Conservation (phyloP, 2,113 vertebrate genomes). For the Pelmatolapia mariae region DNA sequence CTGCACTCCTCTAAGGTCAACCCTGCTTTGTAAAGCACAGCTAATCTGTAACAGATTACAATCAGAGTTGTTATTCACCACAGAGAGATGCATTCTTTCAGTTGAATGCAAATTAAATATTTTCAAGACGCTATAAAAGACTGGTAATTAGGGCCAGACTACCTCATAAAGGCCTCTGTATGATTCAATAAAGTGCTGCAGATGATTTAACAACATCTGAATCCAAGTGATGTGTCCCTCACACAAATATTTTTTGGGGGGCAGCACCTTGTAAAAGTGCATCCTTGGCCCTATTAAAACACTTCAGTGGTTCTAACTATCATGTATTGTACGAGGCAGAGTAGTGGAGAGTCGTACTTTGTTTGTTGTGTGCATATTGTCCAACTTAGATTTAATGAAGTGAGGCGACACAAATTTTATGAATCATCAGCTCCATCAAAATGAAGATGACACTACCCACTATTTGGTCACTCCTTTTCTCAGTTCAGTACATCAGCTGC, state of each 20-base stretch:
- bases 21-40: background rate
- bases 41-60: background rate
- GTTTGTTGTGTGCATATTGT: background rate
- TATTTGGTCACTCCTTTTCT: slow-evolving; percentile 25
- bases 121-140: background rate
- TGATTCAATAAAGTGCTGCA: background rate
- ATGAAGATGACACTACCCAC: background rate
- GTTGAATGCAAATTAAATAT: background rate
- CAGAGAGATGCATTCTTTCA: background rate
- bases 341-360: background rate
- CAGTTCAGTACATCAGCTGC: background rate
- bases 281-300: background rate
- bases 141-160: background rate
- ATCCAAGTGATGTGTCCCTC: background rate
- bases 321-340: background rate
- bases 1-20: background rate
- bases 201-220: background rate
- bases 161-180: background rate
- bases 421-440: slow-evolving; percentile 30
- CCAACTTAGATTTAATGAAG: background rate
- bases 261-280: background rate
- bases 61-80: background rate
- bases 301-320: background rate
- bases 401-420: slow-evolving; percentile 18
- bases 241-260: background rate